These are phyloP conservation scores for Desmodus rotundus DNA, from an alignment of 2,113 vertebrate species.

Conservation along the genomic window DNA sequence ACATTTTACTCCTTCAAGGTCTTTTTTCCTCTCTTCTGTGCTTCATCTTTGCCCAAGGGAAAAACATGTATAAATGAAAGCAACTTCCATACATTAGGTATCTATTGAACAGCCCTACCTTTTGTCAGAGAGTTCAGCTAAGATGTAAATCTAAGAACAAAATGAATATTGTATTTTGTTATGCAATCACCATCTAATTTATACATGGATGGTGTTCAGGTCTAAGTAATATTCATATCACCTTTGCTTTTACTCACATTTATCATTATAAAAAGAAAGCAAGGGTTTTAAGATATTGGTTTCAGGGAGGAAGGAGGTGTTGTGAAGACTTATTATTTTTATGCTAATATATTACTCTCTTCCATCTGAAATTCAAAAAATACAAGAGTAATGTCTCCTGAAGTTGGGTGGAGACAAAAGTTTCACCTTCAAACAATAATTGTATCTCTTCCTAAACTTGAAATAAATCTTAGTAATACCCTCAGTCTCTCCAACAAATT, in stretches of 20 bases:
- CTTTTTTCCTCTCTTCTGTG: neutral
- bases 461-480: slow-evolving; percentile 68
- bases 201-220: neutral
- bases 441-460: slow-evolving; percentile 41
- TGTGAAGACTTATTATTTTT: neutral
- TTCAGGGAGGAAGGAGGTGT: neutral
- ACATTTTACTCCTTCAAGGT: slow-evolving; percentile 24
- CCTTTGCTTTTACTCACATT: slow-evolving; percentile 46
- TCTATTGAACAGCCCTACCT: slow-evolving; percentile 20
- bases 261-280: slow-evolving; percentile 34
- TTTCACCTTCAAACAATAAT: slow-evolving; percentile 62
- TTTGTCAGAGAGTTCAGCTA: slow-evolving; percentile 7
- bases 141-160: slow-evolving; percentile 39
- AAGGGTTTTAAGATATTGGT: slow-evolving; percentile 15
- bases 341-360: neutral
- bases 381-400: neutral
- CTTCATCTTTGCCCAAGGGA: slow-evolving; percentile 4
- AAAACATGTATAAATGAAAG: slow-evolving; percentile 34
- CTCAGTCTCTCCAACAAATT: slow-evolving; percentile 55
- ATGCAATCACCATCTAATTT: neutral
- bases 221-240: slow-evolving; percentile 32
- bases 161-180: slow-evolving; percentile 29
- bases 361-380: neutral
- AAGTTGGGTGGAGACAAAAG: slow-evolving; percentile 39
- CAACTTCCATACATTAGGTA: neutral